These are phyloP conservation scores for Lottia gigantea DNA, from an alignment of 2,888 invertebrate species.

Conservation along the genomic window DNA sequence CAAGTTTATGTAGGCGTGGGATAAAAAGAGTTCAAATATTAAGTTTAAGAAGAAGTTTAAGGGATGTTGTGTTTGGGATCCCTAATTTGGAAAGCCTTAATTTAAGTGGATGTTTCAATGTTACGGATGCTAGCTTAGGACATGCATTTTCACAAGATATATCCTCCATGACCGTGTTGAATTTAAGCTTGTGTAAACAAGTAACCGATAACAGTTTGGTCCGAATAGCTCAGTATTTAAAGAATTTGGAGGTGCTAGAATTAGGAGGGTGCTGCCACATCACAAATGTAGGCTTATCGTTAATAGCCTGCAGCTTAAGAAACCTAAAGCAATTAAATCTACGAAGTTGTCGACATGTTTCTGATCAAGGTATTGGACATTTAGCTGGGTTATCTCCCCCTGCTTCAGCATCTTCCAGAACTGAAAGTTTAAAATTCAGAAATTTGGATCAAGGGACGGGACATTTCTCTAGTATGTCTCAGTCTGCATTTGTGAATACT, in stretches of 20 bases:
- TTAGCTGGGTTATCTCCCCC: constrained; percentile 74
- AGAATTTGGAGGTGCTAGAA: constrained; percentile 86
- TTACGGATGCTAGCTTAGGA: constrained; percentile 85
- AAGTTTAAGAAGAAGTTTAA: constrained; percentile 82
- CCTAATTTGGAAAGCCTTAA: constrained; percentile 89
- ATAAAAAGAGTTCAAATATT: constrained; percentile 90
- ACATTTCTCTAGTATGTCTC: constrained; percentile 21
- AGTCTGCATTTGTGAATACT: constrained; percentile 20
- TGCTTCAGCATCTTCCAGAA: neutral
- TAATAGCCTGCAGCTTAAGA: constrained; percentile 88
- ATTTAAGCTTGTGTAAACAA: constrained; percentile 93
- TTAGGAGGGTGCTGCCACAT: constrained; percentile 92
- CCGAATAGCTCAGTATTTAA: constrained; percentile 84
- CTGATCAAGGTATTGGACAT: constrained; percentile 89
- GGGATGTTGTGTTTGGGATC: constrained; percentile 87
- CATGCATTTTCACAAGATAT: constrained; percentile 83
- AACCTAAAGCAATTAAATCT: constrained; percentile 86
- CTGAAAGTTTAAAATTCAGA: neutral
- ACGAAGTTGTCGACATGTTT: constrained; percentile 91
- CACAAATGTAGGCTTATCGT: constrained; percentile 86
- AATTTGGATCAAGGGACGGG: neutral
- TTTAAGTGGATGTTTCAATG: constrained; percentile 92
- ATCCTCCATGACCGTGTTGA: constrained; percentile 82
- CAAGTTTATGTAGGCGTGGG: constrained; percentile 86
- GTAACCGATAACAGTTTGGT: constrained; percentile 90